A percentile compares a stretch with the other conserved stretches of the same genome.
Conservation (phyloP, 1,140 invertebrate genomes). For the fruit fly (Drosophila melanogaster) region Release_6_plus_ISO1_MT NT_037436.4:22472501-22473000, state of each 20-base stretch:
- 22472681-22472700: slow-evolving; percentile 95
- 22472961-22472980: slow-evolving; percentile 85
- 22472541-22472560: slow-evolving; percentile 39
- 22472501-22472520: slow-evolving; percentile 45
- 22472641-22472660: slow-evolving; percentile 91
- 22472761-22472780: slow-evolving; percentile 88
- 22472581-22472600: slow-evolving; percentile 88
- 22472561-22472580: slow-evolving; percentile 47
- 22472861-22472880: slow-evolving; percentile 91
- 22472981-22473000: slow-evolving; percentile 74
- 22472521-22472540: slow-evolving; percentile 64
- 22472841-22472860: slow-evolving; percentile 93
- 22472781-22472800: slow-evolving; percentile 87
- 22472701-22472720: slow-evolving; percentile 93
- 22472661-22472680: slow-evolving; percentile 96
- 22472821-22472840: slow-evolving; percentile 91
- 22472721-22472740: slow-evolving; percentile 86
- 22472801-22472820: slow-evolving; percentile 85
- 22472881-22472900: slow-evolving; percentile 93
- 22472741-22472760: slow-evolving; percentile 85
- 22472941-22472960: slow-evolving; percentile 91
- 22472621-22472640: slow-evolving; percentile 93
- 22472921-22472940: slow-evolving; percentile 89
- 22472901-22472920: slow-evolving; percentile 90
- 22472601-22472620: slow-evolving; percentile 88